Conservation (phyloP, 2,113 vertebrate genomes). For the Amphiprion percula region DNA sequence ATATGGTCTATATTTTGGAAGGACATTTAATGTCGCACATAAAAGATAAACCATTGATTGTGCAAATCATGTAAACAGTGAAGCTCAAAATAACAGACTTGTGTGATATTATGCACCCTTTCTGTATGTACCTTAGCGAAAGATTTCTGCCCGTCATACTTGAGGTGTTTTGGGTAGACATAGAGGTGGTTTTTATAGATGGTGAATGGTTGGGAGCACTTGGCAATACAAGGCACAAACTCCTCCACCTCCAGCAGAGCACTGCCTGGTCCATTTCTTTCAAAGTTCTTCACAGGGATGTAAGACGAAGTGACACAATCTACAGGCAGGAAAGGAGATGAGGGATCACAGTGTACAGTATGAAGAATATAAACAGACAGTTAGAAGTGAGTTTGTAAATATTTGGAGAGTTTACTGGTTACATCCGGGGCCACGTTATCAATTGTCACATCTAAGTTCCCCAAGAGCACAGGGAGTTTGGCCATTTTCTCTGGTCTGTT, state of each 20-base stretch:
- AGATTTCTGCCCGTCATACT: conserved; percentile 96
- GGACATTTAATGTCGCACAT: background rate
- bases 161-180: conserved; percentile 95
- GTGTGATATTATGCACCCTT: background rate
- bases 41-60: conserved; percentile 3
- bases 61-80: background rate
- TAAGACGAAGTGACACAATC: conserved; percentile 97
- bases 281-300: conserved; percentile 93
- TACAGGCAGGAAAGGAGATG: conserved; percentile 64
- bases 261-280: conserved; percentile 81
- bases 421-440: conserved; percentile 92
- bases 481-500: conserved; percentile 97
- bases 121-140: conserved; percentile 92
- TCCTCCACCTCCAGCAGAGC: conserved; percentile 94
- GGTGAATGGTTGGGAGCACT: conserved; percentile 95
- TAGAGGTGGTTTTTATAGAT: conserved; percentile 98
- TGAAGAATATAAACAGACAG: background rate
- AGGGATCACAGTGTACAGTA: background rate
- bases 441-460: conserved; percentile 96
- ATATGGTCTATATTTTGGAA: background rate
- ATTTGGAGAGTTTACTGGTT: conserved; percentile 87
- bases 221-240: conserved; percentile 95
- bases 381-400: conserved; percentile 20
- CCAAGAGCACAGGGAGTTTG: conserved; percentile 96
- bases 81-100: background rate